Conservation (phyloP, 2,797 vertebrate species). For the Selene dorsalis region DNA sequence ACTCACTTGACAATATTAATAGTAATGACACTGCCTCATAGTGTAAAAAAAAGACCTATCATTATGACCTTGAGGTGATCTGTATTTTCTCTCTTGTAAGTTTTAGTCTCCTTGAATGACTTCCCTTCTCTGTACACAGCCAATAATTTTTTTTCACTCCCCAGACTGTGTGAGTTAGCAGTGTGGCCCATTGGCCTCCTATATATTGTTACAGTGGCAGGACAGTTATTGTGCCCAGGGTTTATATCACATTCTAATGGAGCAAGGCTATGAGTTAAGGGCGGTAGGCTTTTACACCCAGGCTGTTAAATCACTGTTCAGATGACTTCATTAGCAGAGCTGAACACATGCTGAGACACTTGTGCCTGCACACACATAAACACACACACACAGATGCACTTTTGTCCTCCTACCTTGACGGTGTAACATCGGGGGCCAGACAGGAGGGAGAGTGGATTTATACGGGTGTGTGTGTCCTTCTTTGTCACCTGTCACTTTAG, state of each 20-base stretch:
- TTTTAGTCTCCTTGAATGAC: constrained; percentile 79
- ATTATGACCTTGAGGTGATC: constrained; percentile 55
- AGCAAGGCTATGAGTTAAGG: constrained; percentile 84
- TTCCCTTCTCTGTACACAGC: constrained; percentile 58
- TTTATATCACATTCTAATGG: constrained; percentile 86
- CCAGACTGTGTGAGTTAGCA: constrained; percentile 64
- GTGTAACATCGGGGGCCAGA: constrained; percentile 69
- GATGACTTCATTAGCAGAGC: constrained; percentile 85
- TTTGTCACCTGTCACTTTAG: constrained; percentile 88
- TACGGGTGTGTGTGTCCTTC: constrained; percentile 87
- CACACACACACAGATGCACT: constrained; percentile 43
- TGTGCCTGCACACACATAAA: constrained; percentile 46
- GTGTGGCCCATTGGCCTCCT: constrained; percentile 75
- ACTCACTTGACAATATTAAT: constrained; percentile 39
- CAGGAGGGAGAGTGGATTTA: constrained; percentile 82
- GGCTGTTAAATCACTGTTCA: constrained; percentile 83
- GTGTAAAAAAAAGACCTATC: constrained; percentile 39
- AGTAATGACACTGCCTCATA: constrained; percentile 21
- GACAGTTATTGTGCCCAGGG: constrained; percentile 80
- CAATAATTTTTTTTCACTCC: constrained; percentile 52
- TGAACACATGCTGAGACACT: constrained; percentile 78
- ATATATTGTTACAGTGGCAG: constrained; percentile 82
- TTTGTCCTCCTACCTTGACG: constrained; percentile 76
- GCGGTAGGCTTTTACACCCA: constrained; percentile 79
- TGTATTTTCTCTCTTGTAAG: constrained; percentile 52